phyloP scores from a whole-genome alignment of 2,797 vertebrate genomes.

The Amphiprion clarkii region DNA sequence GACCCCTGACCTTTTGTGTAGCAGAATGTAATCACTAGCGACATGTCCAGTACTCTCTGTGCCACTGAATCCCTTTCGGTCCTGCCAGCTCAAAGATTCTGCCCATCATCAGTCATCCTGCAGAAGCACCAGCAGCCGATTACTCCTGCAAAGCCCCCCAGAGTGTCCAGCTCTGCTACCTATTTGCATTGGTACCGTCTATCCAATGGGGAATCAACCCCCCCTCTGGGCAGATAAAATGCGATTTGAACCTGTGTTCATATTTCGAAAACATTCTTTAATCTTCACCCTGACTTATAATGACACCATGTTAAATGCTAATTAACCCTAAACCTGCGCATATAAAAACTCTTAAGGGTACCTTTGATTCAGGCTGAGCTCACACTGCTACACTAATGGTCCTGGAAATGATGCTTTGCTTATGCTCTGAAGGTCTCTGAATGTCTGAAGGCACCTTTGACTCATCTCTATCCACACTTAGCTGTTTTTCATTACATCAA shows the following conservation, averaged over 20 bases:
- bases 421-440: not conserved
- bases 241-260: not conserved
- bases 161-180: constrained; percentile 42
- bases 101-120: constrained; percentile 59
- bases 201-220: constrained; percentile 23
- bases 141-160: constrained; percentile 28
- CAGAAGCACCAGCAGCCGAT: constrained; percentile 48
- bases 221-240: constrained; percentile 20
- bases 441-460: constrained; percentile 23
- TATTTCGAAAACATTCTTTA: not conserved
- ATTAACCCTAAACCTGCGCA: constrained; percentile 5
- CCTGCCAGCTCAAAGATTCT: constrained; percentile 62
- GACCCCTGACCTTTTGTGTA: constrained; percentile 68
- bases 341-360: not conserved
- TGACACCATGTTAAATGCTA: not conserved
- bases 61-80: constrained; percentile 49
- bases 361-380: constrained; percentile 1
- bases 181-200: constrained; percentile 29
- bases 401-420: constrained; percentile 19
- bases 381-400: not conserved
- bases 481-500: constrained; percentile 31
- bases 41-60: constrained; percentile 67
- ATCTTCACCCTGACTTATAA: not conserved
- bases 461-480: constrained; percentile 17
- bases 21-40: constrained; percentile 70